Evolutionary conservation across 2,888 invertebrate genomes (phyloP), one percentile per base, ranked within the genome.

Genomic region (Serripes groenlandicus): DNA sequence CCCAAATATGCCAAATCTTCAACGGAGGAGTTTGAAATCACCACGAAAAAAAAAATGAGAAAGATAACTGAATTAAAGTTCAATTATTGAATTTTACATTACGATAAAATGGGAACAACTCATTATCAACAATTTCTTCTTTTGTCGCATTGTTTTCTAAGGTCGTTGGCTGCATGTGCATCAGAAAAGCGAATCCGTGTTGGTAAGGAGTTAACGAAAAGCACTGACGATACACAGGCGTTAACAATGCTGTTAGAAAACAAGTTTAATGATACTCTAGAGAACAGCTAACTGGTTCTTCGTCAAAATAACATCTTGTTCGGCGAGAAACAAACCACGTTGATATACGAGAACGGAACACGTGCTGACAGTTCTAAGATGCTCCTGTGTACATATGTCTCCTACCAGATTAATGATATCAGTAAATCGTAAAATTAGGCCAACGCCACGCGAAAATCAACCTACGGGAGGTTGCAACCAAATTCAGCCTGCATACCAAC

Each of bases 271-370:
- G 34, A 28, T 42, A 42, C 66, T 42, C 42, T 7, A 37, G 66
- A 42, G 66, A 42, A 23, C 26, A 28, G 23, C 37, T 26, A 66
- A 66, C 42, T 35, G 66, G 34, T 35, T 66, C 34, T 66, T 66
- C 42, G 42, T 37, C 66, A 42, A 42, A 66, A 66, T 66, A 66
- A 42, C 66, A 66, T 66, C 66, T 66, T 66, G 66, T 66, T 66
- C 42, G 42, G n/a, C 4, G 66, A 15, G 66, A 3, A 42, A 42
- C n/a, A 18, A 56, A 28, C 1, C 21, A n/a, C 26, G 32, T 42
- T 66, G 66, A 66, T 66, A 34, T 66, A 66, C 66, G 49, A 66
- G 5, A 3, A 23, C 4, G 26, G 9, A 23, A 26, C 23, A 37
- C 9, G 26, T 37, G 15, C 15, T 66, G 66, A 66, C 66, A 66